These are phyloP conservation scores for Bombus haemorrhoidalis DNA, from an alignment of 1,140 invertebrate genomes.

Conservation along the genomic window DNA sequence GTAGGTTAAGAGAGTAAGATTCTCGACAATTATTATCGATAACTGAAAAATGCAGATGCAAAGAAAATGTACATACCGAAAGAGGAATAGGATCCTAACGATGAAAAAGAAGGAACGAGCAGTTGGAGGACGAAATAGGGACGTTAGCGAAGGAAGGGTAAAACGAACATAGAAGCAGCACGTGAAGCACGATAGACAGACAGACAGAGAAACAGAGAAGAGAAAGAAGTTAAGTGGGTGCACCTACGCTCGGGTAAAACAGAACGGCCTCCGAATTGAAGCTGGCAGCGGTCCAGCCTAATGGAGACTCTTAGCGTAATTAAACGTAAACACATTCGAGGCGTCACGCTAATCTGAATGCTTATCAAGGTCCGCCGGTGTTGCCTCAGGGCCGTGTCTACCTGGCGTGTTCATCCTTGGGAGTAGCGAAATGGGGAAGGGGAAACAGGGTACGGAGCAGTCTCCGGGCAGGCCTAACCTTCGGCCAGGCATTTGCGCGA, in stretches of 20 bases:
- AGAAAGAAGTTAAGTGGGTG: conserved; percentile 70
- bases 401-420: conserved; percentile 71
- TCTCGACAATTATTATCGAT: background rate
- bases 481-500: conserved; percentile 28
- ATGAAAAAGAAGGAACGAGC: background rate
- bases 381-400: conserved; percentile 77
- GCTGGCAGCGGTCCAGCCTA: conserved; percentile 82
- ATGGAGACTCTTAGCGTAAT: conserved; percentile 83
- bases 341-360: conserved; percentile 81
- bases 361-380: conserved; percentile 78
- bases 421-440: conserved; percentile 28
- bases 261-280: conserved; percentile 68
- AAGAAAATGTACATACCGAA: background rate
- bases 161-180: background rate
- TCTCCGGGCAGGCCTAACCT: conserved; percentile 31
- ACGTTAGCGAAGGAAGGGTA: background rate
- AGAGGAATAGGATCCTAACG: conserved; percentile 16
- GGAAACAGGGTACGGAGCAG: background rate
- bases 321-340: conserved; percentile 83
- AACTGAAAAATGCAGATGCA: background rate
- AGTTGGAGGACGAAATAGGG: background rate
- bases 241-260: conserved; percentile 73
- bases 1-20: no score
- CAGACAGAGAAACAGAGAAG: background rate
- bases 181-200: background rate